Conservation (phyloP, 2,888 invertebrate species). For the Cerastis rubricosa region DNA sequence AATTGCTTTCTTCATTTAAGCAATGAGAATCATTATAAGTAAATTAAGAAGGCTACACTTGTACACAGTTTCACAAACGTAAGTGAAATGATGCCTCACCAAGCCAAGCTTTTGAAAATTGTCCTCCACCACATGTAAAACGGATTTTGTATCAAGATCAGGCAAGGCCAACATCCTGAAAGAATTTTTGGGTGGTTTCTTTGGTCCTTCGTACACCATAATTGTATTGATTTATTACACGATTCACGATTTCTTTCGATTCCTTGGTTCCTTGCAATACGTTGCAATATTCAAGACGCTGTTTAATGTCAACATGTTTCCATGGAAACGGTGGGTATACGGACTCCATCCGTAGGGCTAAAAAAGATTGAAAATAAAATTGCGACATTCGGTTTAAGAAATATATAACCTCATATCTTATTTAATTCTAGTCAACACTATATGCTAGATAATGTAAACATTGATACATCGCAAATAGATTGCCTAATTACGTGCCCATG, state of each 20-base stretch:
- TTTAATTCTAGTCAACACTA: too few species aligned
- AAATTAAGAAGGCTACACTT: conserved; percentile 3
- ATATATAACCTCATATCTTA: too few species aligned
- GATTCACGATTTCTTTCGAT: conserved; percentile 16
- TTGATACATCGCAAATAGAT: too few species aligned
- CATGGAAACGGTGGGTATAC: conserved; percentile 49
- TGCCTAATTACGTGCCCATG: too few species aligned
- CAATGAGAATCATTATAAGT: conserved; percentile 27
- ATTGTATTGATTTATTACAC: conserved; percentile 13
- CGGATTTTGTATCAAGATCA: conserved; percentile 79
- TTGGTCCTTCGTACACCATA: conserved; percentile 22
- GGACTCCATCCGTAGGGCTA: neutral
- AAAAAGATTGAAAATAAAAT: neutral
- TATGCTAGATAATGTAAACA: too few species aligned
- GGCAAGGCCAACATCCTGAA: conserved; percentile 73
- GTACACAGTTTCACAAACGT: neutral
- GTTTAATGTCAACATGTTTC: conserved; percentile 55
- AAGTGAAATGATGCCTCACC: conserved; percentile 74
- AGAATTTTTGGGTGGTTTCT: conserved; percentile 11
- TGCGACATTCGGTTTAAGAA: too few species aligned
- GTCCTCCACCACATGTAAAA: conserved; percentile 84
- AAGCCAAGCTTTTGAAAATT: conserved; percentile 80
- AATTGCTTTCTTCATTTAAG: conserved; percentile 37
- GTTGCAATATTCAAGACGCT: conserved; percentile 37
- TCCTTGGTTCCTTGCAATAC: conserved; percentile 10